These are phyloP conservation scores for Berghia stephanieae DNA, from an alignment of 1,140 invertebrate species.

Conservation along the genomic window DNA sequence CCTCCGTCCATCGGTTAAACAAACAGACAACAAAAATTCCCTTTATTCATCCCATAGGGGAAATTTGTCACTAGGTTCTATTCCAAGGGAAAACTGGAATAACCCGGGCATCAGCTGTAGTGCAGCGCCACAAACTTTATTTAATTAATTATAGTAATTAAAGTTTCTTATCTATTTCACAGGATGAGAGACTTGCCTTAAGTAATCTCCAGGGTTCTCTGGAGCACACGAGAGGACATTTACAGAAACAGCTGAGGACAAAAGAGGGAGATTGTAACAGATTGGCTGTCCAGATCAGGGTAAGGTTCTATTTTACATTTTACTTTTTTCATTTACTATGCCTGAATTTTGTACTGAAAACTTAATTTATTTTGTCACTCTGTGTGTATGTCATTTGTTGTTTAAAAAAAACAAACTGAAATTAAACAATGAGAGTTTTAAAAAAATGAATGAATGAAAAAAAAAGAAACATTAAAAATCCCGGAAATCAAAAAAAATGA, in stretches of 20 bases:
- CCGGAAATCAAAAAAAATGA: too few relatives aligned
- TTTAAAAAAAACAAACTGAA: not conserved
- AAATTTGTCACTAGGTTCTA: too few relatives aligned
- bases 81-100: too few relatives aligned
- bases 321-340: not conserved
- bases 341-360: too few relatives aligned
- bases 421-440: constrained; percentile 24
- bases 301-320: constrained; percentile 32
- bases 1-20: too few relatives aligned
- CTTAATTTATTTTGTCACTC: too few relatives aligned
- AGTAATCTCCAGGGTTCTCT: constrained; percentile 60
- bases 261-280: constrained; percentile 67
- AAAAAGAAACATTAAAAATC: too few relatives aligned
- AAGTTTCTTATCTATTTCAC: constrained; percentile 22
- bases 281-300: constrained; percentile 65
- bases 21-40: too few relatives aligned
- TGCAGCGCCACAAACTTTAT: not conserved
- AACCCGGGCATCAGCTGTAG: too few relatives aligned
- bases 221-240: constrained; percentile 63
- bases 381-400: not conserved
- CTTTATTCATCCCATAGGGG: too few relatives aligned
- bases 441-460: too few relatives aligned
- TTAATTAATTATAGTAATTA: constrained; percentile 21
- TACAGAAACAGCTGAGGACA: constrained; percentile 64
- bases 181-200: constrained; percentile 61